Conservation (phyloP, 2,888 invertebrate species). For the Ganaspis brasiliensis region DNA sequence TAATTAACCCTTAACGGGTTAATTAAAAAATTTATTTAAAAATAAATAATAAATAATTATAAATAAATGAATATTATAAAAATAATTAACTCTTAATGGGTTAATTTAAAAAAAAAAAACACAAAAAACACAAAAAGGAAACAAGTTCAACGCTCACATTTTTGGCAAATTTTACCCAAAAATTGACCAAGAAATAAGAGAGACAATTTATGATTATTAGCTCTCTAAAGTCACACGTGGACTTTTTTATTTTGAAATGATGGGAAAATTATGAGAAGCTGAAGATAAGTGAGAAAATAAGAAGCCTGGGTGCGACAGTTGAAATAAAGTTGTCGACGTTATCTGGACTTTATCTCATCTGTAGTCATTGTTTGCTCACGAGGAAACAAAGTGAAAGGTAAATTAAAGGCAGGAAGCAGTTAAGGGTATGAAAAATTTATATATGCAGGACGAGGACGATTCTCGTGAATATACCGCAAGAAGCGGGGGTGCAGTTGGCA, state of each 20-base stretch:
- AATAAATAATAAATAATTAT: no score
- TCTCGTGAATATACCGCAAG: not conserved
- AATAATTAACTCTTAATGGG: no score
- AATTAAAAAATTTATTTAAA: no score
- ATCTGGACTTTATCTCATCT: constrained; percentile 35
- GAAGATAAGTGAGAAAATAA: not conserved
- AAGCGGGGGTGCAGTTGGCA: constrained; percentile 40
- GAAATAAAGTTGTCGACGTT: constrained; percentile 34
- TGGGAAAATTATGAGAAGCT: constrained; percentile 4
- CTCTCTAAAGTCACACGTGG: no score
- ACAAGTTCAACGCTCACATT: no score
- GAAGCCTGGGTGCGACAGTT: constrained; percentile 26
- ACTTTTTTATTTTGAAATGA: not conserved
- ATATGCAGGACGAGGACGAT: constrained; percentile 42
- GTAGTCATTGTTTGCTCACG: constrained; percentile 34
- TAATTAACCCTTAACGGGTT: no score
- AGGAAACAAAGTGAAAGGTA: constrained; percentile 41
- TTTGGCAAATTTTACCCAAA: no score
- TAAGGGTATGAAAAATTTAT: constrained; percentile 42
- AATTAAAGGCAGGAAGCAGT: constrained; percentile 40
- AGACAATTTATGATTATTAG: no score
- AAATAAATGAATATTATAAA: no score
- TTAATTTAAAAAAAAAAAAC: no score
- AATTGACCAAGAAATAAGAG: no score
- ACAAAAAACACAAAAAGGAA: no score